Percentiles rank a stretch among this genome's conserved stretches.
Evolutionary conservation across 2,888 invertebrate species (phyloP).

Genomic region (Dorcus parallelipipedus): DNA sequence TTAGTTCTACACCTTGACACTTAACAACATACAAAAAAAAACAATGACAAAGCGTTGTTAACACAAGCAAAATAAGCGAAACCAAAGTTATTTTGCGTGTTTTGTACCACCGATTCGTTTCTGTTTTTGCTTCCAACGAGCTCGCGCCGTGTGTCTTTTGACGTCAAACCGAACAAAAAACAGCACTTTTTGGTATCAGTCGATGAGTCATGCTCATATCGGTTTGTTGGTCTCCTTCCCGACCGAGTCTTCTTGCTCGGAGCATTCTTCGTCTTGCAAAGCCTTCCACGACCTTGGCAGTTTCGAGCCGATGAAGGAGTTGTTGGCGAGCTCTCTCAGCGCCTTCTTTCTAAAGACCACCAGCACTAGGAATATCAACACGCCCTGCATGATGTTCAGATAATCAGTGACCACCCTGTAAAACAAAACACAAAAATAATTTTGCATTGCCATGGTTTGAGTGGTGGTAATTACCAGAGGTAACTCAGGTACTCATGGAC

Average conservation of each 20-base stretch:
- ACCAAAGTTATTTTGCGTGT: too few relatives aligned
- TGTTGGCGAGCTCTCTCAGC: conserved; percentile 52
- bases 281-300: conserved; percentile 43
- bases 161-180: too few relatives aligned
- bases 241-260: conserved; percentile 42
- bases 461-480: conserved; percentile 38
- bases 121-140: too few relatives aligned
- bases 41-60: too few relatives aligned
- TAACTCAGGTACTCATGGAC: conserved; percentile 27
- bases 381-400: conserved; percentile 59
- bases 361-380: conserved; percentile 59
- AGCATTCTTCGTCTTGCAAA: conserved; percentile 52
- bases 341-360: conserved; percentile 57
- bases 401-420: conserved; percentile 58
- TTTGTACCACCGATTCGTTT: too few relatives aligned
- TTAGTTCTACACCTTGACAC: too few relatives aligned
- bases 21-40: too few relatives aligned
- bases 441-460: conserved; percentile 2
- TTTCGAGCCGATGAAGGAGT: conserved; percentile 33
- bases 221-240: background rate
- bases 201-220: too few relatives aligned
- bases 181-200: too few relatives aligned
- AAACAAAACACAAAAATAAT: conserved; percentile 25
- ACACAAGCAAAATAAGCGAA: too few relatives aligned
- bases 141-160: too few relatives aligned